phyloP scores from a whole-genome alignment of 2,888 invertebrate species.

The Brachypalpus laphriformis region DNA sequence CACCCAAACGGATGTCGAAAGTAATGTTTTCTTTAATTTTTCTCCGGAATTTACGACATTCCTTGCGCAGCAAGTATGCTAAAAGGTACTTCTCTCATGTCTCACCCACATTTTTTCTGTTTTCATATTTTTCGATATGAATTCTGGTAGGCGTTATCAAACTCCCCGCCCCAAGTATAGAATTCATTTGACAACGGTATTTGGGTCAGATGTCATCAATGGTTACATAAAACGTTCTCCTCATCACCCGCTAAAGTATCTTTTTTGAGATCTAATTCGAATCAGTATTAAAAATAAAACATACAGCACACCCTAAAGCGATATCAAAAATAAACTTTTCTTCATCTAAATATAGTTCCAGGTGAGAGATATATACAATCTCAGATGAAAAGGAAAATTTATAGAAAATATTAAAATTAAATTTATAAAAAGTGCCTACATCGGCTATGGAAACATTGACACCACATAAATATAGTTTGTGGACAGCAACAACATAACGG shows the following conservation, averaged over 20 bases:
- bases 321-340: not conserved
- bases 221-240: not conserved
- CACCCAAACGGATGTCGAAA: not conserved
- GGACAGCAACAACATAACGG: not conserved
- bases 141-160: no score
- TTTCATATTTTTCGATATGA: not conserved
- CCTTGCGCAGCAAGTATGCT: no score
- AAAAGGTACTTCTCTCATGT: not conserved
- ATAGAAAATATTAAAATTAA: not conserved
- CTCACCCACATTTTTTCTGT: not conserved
- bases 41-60: not conserved
- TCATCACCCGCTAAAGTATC: not conserved
- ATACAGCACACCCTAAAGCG: no score
- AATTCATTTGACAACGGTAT: not conserved
- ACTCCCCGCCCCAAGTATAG: not conserved
- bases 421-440: not conserved
- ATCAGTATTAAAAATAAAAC: no score
- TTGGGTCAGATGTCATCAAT: slow-evolving; percentile 7
- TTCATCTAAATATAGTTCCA: slow-evolving; percentile 21
- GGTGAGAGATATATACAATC: slow-evolving; percentile 12
- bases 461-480: not conserved
- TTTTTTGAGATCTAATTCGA: not conserved
- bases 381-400: not conserved
- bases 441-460: slow-evolving; percentile 38
- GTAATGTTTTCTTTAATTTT: not conserved